phyloP scores from a whole-genome alignment of 2,888 invertebrate genomes.

The Rhyacophila evoluta region DNA sequence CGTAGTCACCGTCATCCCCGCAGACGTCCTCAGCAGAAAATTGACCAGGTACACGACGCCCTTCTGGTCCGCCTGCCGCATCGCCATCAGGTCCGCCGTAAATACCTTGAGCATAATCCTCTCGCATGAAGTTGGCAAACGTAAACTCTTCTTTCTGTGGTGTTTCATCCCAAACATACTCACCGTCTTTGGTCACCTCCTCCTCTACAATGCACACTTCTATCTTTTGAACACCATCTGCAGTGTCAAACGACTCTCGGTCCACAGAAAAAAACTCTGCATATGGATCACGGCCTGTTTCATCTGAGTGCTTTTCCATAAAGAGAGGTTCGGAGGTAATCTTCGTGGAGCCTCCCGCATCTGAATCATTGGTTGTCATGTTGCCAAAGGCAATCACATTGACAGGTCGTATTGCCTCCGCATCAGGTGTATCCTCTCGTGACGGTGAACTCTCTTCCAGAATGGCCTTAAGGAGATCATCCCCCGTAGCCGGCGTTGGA shows the following conservation, averaged over 20 bases:
- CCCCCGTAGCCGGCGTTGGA: constrained; percentile 54
- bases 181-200: constrained; percentile 55
- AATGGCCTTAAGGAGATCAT: constrained; percentile 62
- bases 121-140: constrained; percentile 66
- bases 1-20: constrained; percentile 58
- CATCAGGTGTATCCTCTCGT: constrained; percentile 53
- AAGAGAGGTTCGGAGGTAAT: background rate
- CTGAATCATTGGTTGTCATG: constrained; percentile 56
- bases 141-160: constrained; percentile 66
- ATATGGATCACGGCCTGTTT: constrained; percentile 61
- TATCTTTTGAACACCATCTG: constrained; percentile 60
- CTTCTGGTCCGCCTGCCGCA: constrained; percentile 55
- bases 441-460: constrained; percentile 54
- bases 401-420: constrained; percentile 64
- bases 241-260: constrained; percentile 63
- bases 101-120: constrained; percentile 59
- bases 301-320: constrained; percentile 67
- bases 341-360: background rate
- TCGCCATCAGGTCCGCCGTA: constrained; percentile 33
- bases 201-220: constrained; percentile 40
- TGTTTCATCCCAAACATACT: constrained; percentile 65
- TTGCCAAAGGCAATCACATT: constrained; percentile 65
- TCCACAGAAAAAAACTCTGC: constrained; percentile 67
- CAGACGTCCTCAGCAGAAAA: constrained; percentile 30
- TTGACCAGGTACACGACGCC: background rate